Base-by-base conservation (phyloP, 2,113 vertebrate species). In the Phoxinus phoxinus region DNA sequence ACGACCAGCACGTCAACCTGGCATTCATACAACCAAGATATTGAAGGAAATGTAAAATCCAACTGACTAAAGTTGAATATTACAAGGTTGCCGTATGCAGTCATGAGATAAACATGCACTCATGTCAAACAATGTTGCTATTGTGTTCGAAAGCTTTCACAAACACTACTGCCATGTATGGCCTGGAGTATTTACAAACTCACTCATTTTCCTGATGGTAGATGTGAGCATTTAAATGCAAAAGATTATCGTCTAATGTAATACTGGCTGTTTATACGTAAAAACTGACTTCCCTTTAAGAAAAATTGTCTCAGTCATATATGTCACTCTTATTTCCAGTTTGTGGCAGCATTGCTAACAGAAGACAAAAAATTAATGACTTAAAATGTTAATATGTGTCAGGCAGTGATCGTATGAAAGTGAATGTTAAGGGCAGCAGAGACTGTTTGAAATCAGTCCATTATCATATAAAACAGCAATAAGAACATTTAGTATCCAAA, bases 321-420 rank as follows among this genome's bases (percentile, higher is more conserved):
- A 48, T 48, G 19, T 53, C 71, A 51, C 32, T 74, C 35, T 27
- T 27, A 25, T 6, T 48, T 83, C 67, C 23, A 21, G 27, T 75
- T 85, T 85, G 48, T 65, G 86, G 84, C 84, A 77, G 75, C 67
- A 82, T 6, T 84, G 37, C 23, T 53, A 79, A 27, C 32, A 61
- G 35, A 44, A 48, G 67, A 61, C 15, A 15, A 81, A 46, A 1
- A 63, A 81, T 65, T 2, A 21, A 0, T 44, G 59, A 27, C 12
- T 23, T 41, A 27, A 46, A 13, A 63, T 44, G 78, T 81, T 44
- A 63, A 63, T 30, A 53, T 79, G 56, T 4, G 1, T 21, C 6
- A 37, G 48, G 48, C 15, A 1, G 75, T 46, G 53, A 61, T 9
- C 1, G n/a, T 63, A 58, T 78, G 53, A 19, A 79, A 25, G 23